phyloP scores from a whole-genome alignment of 2,113 vertebrate genomes.

The Phaethornis superciliosus region DNA sequence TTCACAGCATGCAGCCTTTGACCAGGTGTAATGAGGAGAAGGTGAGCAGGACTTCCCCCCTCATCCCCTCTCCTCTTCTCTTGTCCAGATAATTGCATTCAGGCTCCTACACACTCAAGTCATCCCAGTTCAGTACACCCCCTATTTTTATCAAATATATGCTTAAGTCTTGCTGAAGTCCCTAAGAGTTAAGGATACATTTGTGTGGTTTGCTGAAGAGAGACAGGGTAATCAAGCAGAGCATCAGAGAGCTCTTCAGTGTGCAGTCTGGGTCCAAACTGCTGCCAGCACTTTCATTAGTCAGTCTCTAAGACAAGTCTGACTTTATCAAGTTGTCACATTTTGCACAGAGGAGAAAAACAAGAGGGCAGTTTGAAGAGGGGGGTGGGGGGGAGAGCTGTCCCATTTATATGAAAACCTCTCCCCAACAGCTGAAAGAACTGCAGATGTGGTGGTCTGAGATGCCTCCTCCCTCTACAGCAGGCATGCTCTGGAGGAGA shows the following conservation, averaged over 20 bases:
- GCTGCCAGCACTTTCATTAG: neutral
- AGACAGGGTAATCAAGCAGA: neutral
- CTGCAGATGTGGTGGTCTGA: constrained; percentile 18
- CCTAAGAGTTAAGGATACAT: neutral
- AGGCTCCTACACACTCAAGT: neutral
- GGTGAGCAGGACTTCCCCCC: neutral
- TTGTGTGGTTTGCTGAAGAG: neutral
- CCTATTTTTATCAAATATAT: neutral
- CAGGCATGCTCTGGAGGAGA: constrained; percentile 14
- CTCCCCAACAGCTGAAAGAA: neutral
- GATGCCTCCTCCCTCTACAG: constrained; percentile 9
- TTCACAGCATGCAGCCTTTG: neutral
- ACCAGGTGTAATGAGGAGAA: neutral
- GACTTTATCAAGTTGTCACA: neutral
- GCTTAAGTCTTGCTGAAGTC: neutral
- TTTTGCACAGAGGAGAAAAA: neutral
- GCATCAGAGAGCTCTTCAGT: neutral
- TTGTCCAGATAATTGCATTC: neutral
- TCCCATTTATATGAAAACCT: neutral
- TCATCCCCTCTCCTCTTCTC: neutral
- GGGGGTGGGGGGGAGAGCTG: neutral
- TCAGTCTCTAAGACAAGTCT: neutral
- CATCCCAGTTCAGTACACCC: neutral
- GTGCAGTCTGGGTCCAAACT: neutral
- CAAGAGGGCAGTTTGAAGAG: neutral